Evolutionary conservation across 2,888 invertebrate species (phyloP).

Genomic region (Platycnemis pennipes): DNA sequence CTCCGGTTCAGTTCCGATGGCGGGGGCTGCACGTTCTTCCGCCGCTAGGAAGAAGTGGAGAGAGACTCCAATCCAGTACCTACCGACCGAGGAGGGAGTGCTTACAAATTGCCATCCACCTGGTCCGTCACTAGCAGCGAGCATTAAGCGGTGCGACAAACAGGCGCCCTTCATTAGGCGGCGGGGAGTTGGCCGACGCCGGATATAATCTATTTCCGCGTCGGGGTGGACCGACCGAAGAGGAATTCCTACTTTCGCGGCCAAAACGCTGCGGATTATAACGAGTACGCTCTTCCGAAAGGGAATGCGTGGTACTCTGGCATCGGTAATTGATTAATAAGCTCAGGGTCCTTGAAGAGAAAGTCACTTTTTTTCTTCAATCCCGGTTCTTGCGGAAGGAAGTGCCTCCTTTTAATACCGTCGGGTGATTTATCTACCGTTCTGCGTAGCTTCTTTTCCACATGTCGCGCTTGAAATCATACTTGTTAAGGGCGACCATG

Average conservation of each 20-base stretch:
- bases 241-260: background rate
- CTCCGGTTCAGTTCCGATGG: background rate
- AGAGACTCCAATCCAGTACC: background rate
- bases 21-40: background rate
- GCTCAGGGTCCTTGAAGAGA: too few species aligned
- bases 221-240: background rate
- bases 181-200: background rate
- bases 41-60: background rate
- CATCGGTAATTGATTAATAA: background rate
- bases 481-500: too few species aligned
- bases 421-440: too few species aligned
- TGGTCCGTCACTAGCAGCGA: background rate
- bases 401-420: too few species aligned
- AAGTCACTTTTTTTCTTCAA: too few species aligned
- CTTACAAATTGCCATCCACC: constrained; percentile 12
- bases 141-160: background rate
- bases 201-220: constrained; percentile 7
- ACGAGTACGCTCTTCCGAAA: background rate
- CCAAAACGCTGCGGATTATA: background rate
- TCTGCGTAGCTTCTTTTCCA: too few species aligned
- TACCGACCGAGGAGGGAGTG: background rate
- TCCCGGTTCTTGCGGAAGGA: too few species aligned
- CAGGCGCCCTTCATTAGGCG: constrained; percentile 2
- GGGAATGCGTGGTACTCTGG: background rate
- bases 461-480: too few species aligned